phyloP scores from a whole-genome alignment of 2,888 invertebrate species.

The Adelphocoris suturalis region DNA sequence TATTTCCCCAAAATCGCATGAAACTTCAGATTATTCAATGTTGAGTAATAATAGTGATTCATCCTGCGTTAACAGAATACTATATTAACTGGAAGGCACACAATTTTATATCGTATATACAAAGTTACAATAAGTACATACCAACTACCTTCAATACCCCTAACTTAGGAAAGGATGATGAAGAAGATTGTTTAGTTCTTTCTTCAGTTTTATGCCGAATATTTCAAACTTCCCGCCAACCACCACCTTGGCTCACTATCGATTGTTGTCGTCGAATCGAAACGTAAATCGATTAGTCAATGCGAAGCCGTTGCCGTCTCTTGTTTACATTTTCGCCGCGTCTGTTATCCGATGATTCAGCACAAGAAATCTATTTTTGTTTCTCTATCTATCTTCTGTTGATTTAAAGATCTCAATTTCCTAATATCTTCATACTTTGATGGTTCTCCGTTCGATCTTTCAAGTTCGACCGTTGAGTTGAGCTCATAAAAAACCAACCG shows the following conservation, averaged over 20 bases:
- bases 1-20: too few relatives aligned
- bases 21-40: too few relatives aligned
- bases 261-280: background rate
- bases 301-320: background rate
- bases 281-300: background rate
- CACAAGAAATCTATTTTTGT: background rate
- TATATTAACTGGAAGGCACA: too few relatives aligned
- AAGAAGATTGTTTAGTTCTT: too few relatives aligned
- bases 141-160: too few relatives aligned
- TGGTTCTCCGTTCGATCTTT: background rate
- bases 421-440: background rate
- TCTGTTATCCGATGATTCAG: background rate
- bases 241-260: too few relatives aligned
- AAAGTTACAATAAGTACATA: too few relatives aligned
- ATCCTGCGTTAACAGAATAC: too few relatives aligned
- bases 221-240: conserved; percentile 7
- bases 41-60: too few relatives aligned
- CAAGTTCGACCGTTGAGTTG: conserved; percentile 23
- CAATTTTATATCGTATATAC: too few relatives aligned
- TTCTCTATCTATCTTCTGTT: background rate
- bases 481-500: background rate
- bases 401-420: background rate
- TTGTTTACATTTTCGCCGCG: conserved; percentile 20
- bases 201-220: too few relatives aligned
- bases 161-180: too few relatives aligned